Evolutionary conservation across 53 echinoderm and acorn worm genomes (phyloP).

Genomic region (Echinometra lucunter): DNA sequence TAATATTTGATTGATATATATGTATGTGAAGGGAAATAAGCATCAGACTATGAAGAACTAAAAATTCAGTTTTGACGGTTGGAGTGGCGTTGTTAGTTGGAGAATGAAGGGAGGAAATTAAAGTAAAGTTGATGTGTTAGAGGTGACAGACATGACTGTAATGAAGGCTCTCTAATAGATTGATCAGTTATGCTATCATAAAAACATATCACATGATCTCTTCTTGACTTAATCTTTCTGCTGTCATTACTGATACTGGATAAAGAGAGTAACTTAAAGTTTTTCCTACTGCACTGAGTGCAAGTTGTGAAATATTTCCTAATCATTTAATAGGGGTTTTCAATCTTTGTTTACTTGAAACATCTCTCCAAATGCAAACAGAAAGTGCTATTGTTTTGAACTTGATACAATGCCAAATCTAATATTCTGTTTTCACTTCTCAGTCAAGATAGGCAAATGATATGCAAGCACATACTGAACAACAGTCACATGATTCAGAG

Average conservation of each 20-base stretch:
- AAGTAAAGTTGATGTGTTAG: neutral
- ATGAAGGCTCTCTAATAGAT: neutral
- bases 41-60: neutral
- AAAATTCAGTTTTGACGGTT: neutral
- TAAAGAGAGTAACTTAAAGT: neutral
- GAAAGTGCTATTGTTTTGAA: neutral
- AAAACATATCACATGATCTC: neutral
- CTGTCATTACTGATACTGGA: neutral
- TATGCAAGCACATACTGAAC: neutral
- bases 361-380: neutral
- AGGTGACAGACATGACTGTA: neutral
- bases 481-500: slow-evolving; percentile 11
- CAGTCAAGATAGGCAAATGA: neutral
- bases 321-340: neutral
- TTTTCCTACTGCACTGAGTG: neutral
- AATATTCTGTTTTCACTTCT: neutral
- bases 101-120: neutral
- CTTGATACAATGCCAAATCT: neutral
- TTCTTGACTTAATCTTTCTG: neutral
- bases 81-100: neutral
- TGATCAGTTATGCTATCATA: neutral
- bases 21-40: neutral
- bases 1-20: neutral
- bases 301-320: neutral
- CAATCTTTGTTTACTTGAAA: neutral